These are phyloP conservation scores for Alligator sinensis DNA, from an alignment of 2,113 vertebrate genomes.

Conservation along the genomic window DNA sequence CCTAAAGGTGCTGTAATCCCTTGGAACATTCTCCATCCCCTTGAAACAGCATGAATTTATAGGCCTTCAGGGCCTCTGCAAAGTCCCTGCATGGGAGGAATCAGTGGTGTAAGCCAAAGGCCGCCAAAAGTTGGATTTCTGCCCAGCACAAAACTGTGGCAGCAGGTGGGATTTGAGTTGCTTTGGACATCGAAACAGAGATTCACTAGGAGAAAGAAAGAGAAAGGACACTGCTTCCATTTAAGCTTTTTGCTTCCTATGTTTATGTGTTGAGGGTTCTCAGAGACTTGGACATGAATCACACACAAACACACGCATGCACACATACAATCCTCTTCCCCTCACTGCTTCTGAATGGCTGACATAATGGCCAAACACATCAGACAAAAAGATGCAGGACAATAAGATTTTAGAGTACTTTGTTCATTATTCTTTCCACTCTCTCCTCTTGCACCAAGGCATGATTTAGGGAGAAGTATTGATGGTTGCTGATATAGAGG, in stretches of 20 bases:
- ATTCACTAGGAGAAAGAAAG: not conserved
- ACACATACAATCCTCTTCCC: not conserved
- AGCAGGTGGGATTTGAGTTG: not conserved
- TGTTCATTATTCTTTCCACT: not conserved
- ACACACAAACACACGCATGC: too few relatives aligned
- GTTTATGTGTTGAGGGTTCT: not conserved
- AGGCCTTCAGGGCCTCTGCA: not conserved
- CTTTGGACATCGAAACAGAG: not conserved
- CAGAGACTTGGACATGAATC: not conserved
- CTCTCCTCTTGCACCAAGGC: not conserved
- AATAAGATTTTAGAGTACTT: not conserved
- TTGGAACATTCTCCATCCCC: not conserved
- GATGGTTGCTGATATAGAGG: not conserved
- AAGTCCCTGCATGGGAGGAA: not conserved
- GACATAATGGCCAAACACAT: not conserved
- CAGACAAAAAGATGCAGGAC: not conserved
- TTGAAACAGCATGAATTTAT: not conserved
- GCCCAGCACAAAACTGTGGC: not conserved
- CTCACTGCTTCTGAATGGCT: not conserved
- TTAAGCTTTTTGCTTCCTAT: not conserved
- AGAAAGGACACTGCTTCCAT: not conserved
- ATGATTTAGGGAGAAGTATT: not conserved
- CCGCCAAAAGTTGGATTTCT: not conserved
- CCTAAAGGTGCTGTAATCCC: not conserved
- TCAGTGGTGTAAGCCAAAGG: not conserved